Evolutionary conservation across 1,140 invertebrate species (phyloP), one percentile per base, ranked within the genome.

Genomic region (Spodoptera frugiperda): DNA sequence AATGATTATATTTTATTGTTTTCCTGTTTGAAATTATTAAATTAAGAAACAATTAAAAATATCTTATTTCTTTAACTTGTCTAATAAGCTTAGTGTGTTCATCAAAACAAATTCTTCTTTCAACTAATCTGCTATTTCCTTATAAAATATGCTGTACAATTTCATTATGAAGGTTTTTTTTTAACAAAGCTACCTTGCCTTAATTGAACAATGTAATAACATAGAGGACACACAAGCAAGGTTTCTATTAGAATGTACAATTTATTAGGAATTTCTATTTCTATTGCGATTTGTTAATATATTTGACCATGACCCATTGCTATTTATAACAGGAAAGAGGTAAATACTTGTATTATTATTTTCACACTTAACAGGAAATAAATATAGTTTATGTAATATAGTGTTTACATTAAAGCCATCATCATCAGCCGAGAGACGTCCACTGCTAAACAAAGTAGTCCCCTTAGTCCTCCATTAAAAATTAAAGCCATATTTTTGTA

Each of bases 251-350:
- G 51, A 53, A 53, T 15, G 51, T 19, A 53, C 15, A 53, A 53
- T 19, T 53, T 17, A 53, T 53, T 53, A 53, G 8, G 51, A n/a
- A 53, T 17, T 53, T 53, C 6, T 19, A 53, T 53, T 39, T 39
- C 2, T 39, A 39, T 39, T 39, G 3, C 33, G 8, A 53, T 19
- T 25, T 9, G 6, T 12, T 44, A 17, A 63, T 19, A 63, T 39
- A 9, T 10, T 17, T 63, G 15, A 63, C 19, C 54, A 57, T 53
- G 51, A 53, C 51, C 51, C 17, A 30, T 59, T 63, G 39, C 17
- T 39, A 39, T 61, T 44, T 39, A 15, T 44, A 44, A 63, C 33
- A 44, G 59, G 33, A 44, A 63, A 63, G 5, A 44, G 12, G 59
- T 9, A 17, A 9, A 19, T 33, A 59, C 11, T 53, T 53, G 8